These are phyloP conservation scores for Embiotoca jacksoni DNA, from an alignment of 2,113 vertebrate species.

Conservation along the genomic window DNA sequence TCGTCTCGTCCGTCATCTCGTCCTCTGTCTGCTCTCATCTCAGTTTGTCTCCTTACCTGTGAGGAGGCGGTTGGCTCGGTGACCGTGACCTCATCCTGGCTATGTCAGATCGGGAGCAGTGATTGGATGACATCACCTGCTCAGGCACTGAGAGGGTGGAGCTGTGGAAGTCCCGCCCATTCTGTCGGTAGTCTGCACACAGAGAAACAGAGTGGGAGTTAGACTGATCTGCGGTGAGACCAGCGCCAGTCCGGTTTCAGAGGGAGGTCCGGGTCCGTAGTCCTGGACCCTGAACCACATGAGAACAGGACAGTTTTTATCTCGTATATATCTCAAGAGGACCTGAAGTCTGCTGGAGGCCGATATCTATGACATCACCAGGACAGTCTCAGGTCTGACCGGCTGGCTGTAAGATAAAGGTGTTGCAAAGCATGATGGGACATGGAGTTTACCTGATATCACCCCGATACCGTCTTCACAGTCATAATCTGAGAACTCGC, in stretches of 20 bases:
- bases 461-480: slow-evolving; percentile 96
- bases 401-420: no score
- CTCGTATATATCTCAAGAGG: no score
- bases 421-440: slow-evolving; percentile 13
- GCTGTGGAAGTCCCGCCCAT: slow-evolving; percentile 93
- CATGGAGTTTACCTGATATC: slow-evolving; percentile 87
- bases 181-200: slow-evolving; percentile 90
- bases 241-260: no score
- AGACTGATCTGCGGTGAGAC: neutral
- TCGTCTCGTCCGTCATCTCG: no score
- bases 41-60: slow-evolving; percentile 84
- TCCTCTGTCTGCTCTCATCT: neutral
- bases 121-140: slow-evolving; percentile 93
- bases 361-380: no score
- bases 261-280: no score
- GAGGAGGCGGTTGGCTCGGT: slow-evolving; percentile 92
- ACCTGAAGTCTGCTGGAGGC: no score
- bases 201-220: neutral
- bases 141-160: slow-evolving; percentile 95
- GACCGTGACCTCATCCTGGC: slow-evolving; percentile 92
- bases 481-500: slow-evolving; percentile 96
- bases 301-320: no score
- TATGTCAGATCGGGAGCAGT: slow-evolving; percentile 89
- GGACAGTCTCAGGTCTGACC: no score
- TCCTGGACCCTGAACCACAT: no score